phyloP scores from a whole-genome alignment of 2,113 vertebrate species.

The Paralichthys olivaceus region DNA sequence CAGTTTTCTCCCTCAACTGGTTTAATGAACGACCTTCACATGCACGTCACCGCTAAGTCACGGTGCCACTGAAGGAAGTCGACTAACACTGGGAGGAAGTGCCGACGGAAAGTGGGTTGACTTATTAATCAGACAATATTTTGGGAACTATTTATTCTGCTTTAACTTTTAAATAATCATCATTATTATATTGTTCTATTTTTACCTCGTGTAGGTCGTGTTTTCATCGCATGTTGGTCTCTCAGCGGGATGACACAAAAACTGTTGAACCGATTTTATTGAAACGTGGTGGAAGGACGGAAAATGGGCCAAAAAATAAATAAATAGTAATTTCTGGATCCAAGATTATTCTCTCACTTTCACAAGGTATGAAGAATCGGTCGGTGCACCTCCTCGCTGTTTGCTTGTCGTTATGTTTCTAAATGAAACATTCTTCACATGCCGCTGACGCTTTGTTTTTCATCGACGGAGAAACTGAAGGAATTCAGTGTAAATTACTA shows the following conservation, averaged over 20 bases:
- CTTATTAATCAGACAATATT: constrained; percentile 39
- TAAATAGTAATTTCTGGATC: not conserved
- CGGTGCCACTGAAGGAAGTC: constrained; percentile 35
- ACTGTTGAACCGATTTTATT: not conserved
- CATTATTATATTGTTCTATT: constrained; percentile 4
- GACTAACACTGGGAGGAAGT: constrained; percentile 55
- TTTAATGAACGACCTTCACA: not conserved
- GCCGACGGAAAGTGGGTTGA: constrained; percentile 6
- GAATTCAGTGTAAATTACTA: constrained; percentile 58
- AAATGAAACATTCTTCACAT: constrained; percentile 75
- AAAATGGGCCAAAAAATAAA: too few species aligned
- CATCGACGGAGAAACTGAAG: constrained; percentile 46
- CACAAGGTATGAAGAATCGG: not conserved
- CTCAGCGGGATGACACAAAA: not conserved
- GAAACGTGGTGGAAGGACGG: not conserved
- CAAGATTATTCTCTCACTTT: too few species aligned
- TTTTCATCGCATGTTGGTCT: not conserved
- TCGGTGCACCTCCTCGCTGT: not conserved
- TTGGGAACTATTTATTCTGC: not conserved
- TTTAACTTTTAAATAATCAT: not conserved
- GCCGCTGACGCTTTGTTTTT: constrained; percentile 53
- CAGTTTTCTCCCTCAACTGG: not conserved
- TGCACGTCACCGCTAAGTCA: constrained; percentile 35
- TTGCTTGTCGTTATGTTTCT: constrained; percentile 17
- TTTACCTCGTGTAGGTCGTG: not conserved